phyloP scores from a whole-genome alignment of 1,140 invertebrate genomes.

The Rhopalosiphum maidis region DNA sequence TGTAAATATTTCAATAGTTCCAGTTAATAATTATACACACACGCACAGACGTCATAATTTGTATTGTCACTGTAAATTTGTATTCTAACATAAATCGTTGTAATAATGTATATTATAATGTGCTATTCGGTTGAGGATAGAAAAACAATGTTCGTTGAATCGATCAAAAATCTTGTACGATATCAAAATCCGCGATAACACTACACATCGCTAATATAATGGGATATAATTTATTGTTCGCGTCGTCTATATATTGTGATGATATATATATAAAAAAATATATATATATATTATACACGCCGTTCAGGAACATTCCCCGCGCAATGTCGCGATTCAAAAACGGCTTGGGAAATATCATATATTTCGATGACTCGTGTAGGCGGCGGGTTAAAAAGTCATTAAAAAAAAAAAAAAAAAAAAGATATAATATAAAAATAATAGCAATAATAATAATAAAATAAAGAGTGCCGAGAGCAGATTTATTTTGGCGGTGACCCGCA shows the following conservation, averaged over 20 bases:
- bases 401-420: neutral
- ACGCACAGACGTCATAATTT: too few relatives aligned
- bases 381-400: conserved; percentile 19
- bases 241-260: neutral
- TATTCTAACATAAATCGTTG: neutral
- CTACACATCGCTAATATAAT: neutral
- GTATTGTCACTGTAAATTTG: too few relatives aligned
- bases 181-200: neutral
- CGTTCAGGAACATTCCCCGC: neutral
- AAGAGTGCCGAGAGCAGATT: conserved; percentile 37
- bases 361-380: neutral
- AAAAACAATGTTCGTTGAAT: neutral
- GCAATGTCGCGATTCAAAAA: too few relatives aligned
- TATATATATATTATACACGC: neutral
- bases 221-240: neutral
- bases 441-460: neutral
- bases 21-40: neutral
- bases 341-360: conserved; percentile 13
- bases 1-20: neutral
- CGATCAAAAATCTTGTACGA: neutral
- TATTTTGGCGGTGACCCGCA: conserved; percentile 43
- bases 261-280: too few relatives aligned
- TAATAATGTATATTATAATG: too few relatives aligned
- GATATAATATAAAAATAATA: conserved; percentile 9
- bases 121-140: too few relatives aligned